Evolutionary conservation across 2,888 invertebrate genomes (phyloP), one percentile per base, ranked within the genome.

Genomic region (Hirtodrosophila confusa): DNA sequence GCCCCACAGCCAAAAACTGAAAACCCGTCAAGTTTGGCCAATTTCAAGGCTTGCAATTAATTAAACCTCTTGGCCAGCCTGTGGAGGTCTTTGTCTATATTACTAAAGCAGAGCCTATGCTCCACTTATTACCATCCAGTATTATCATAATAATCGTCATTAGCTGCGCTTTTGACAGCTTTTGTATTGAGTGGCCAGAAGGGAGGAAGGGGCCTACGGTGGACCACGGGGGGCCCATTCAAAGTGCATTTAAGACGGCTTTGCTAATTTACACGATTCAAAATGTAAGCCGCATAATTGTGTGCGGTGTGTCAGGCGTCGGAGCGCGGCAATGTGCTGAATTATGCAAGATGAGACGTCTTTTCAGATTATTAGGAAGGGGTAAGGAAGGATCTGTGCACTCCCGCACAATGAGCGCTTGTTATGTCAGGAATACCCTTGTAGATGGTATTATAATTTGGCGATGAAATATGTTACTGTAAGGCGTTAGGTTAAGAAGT

Each of bases 261-360:
- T 60, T 56, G 69, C 87, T 80, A 80, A 80, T 83, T 79, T 73
- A 64, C 80, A 73, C 87, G 50, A 76, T 74, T 74, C 76, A 65
- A 75, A 73, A 57, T 70, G 76, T n/a, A 56, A 54, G 55, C 54
- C 60, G 23, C 40, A 69, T 56, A 69, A 63, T 49, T 66, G 33
- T 51, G 43, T 39, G 47, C 49, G 17, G 40, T 12, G 17, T 12
- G 17, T 36, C 12, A 23, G 35, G 4, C 6, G 39, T 12, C 24
- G 9, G 27, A 4, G 33, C 1, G 35, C 11, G 3, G 27, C 10
- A 17, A 17, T 17, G 35, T 12, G 41, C 41, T 31, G 17, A 6
- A 33, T 1, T 35, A 41, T 35, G 11, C 17, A 40, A 43, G 27
- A 41, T 57, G 37, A 17, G 61, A 61, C 54, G 49, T 40, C 60